Evolutionary conservation across 2,888 invertebrate species (phyloP).

Genomic region (Caenorhabditis becei): DNA sequence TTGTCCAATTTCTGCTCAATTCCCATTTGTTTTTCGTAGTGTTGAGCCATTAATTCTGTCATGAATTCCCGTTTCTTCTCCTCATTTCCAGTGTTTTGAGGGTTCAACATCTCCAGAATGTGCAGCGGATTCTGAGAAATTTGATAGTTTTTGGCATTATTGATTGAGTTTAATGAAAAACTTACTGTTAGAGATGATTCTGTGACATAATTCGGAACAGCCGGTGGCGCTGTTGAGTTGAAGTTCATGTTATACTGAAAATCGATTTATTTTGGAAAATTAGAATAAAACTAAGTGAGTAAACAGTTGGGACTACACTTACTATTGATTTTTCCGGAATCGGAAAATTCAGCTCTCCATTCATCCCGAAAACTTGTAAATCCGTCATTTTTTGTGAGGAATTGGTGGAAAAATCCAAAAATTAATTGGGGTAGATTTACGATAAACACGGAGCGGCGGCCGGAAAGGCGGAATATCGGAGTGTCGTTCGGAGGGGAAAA

Average conservation of each 20-base stretch:
- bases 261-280: neutral
- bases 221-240: conserved; percentile 38
- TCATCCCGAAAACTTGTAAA: conserved; percentile 47
- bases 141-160: no score
- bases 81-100: conserved; percentile 27
- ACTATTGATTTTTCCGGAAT: conserved; percentile 52
- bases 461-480: conserved; percentile 17
- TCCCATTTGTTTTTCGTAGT: conserved; percentile 57
- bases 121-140: conserved; percentile 57
- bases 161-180: neutral
- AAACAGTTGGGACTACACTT: conserved; percentile 22
- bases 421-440: conserved; percentile 23
- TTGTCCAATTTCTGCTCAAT: conserved; percentile 42
- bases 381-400: conserved; percentile 21
- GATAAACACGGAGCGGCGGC: conserved; percentile 27
- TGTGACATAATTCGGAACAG: conserved; percentile 27
- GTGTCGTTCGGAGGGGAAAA: conserved; percentile 20
- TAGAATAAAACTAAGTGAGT: neutral
- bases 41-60: conserved; percentile 45
- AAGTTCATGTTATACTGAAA: conserved; percentile 60
- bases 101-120: conserved; percentile 48
- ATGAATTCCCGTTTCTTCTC: conserved; percentile 43
- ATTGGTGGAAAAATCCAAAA: neutral
- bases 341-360: conserved; percentile 36
- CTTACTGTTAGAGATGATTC: conserved; percentile 42